These are phyloP conservation scores for Dascillus cervinus DNA, from an alignment of 2,888 invertebrate genomes.

Conservation along the genomic window DNA sequence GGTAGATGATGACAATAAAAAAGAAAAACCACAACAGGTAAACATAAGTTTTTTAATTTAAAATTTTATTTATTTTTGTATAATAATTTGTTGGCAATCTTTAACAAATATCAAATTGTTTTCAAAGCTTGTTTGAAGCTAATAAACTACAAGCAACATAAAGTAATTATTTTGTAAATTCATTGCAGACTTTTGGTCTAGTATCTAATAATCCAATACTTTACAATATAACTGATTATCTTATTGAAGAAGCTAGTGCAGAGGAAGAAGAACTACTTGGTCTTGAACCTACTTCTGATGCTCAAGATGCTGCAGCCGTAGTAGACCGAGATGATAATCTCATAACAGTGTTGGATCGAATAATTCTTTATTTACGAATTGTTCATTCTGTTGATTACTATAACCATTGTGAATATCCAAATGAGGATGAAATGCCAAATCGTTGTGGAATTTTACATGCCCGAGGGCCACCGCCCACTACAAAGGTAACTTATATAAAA, in stretches of 20 bases:
- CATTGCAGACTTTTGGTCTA: constrained; percentile 57
- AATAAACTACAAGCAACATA: too few relatives aligned
- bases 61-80: constrained; percentile 1
- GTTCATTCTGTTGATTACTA: constrained; percentile 99
- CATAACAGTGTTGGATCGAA: constrained; percentile 64
- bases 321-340: constrained; percentile 67
- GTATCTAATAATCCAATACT: constrained; percentile 87
- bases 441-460: constrained; percentile 98
- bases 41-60: constrained; percentile 5
- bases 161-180: too few relatives aligned
- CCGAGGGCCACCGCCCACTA: constrained; percentile 77
- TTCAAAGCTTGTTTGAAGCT: too few relatives aligned
- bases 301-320: constrained; percentile 40
- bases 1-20: constrained; percentile 47
- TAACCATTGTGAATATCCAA: constrained; percentile 97
- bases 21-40: constrained; percentile 35
- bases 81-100: constrained; percentile 3
- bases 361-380: constrained; percentile 88
- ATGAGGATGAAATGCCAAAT: constrained; percentile 99
- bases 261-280: constrained; percentile 94
- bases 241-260: constrained; percentile 96
- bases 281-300: constrained; percentile 46
- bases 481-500: too few relatives aligned
- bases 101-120: constrained; percentile 2
- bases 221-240: constrained; percentile 93